phyloP scores from a whole-genome alignment of 2,113 vertebrate species.

The Xenopus borealis region DNA sequence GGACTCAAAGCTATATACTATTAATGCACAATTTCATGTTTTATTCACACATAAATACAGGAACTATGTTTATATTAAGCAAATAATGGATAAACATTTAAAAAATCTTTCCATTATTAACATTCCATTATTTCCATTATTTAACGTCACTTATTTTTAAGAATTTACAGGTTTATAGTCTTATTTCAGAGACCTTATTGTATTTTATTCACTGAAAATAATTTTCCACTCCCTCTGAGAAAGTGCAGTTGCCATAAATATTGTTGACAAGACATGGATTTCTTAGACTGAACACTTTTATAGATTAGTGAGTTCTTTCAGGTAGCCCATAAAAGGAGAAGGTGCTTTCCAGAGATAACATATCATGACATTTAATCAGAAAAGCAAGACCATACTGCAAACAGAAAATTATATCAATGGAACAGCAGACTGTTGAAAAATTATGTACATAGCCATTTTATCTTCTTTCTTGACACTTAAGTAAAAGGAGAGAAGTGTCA shows the following conservation, averaged over 20 bases:
- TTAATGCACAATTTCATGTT: too few relatives aligned
- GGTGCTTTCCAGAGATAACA: not conserved
- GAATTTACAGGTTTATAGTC: too few relatives aligned
- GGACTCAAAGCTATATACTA: too few relatives aligned
- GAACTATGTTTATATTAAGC: too few relatives aligned
- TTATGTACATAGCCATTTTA: not conserved
- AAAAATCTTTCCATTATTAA: too few relatives aligned
- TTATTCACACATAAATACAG: too few relatives aligned
- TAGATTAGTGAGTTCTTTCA: not conserved
- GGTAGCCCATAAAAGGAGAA: not conserved
- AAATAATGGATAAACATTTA: too few relatives aligned
- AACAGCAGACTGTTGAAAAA: not conserved
- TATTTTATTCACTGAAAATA: not conserved
- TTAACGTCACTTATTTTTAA: too few relatives aligned
- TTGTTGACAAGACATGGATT: not conserved
- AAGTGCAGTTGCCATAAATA: not conserved
- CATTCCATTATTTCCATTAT: too few relatives aligned
- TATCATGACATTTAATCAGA: slow-evolving; percentile 1
- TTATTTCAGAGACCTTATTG: too few relatives aligned
- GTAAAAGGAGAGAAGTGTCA: not conserved
- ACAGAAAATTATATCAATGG: not conserved
- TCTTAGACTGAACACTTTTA: not conserved
- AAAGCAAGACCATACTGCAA: not conserved
- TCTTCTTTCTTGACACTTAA: not conserved
- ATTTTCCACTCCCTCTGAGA: not conserved